Evolutionary conservation across 2,888 invertebrate species (phyloP).

Genomic region (Metalampra italica): DNA sequence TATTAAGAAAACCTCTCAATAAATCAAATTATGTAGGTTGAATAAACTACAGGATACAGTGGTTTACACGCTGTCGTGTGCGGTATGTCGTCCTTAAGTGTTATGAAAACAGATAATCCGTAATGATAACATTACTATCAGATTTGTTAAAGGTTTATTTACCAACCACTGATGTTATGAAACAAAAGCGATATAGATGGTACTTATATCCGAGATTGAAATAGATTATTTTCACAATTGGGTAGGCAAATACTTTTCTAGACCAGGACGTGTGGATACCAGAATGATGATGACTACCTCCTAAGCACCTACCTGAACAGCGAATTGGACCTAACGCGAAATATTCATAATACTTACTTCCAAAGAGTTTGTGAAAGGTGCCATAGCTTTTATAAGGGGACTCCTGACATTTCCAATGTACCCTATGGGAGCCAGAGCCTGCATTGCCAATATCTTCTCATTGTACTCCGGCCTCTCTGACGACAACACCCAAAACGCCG

Average conservation of each 20-base stretch:
- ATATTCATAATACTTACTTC: slow-evolving; percentile 76
- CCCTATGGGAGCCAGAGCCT: slow-evolving; percentile 80
- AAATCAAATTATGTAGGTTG: too few species aligned
- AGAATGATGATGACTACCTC: too few species aligned
- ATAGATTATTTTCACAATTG: too few species aligned
- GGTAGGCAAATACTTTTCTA: too few species aligned
- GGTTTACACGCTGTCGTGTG: neutral
- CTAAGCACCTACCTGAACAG: too few species aligned
- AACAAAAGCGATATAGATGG: slow-evolving; percentile 1
- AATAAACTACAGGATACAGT: neutral
- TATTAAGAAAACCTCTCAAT: too few species aligned
- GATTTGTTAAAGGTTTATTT: slow-evolving; percentile 8
- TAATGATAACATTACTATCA: neutral
- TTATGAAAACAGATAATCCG: neutral
- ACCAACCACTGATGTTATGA: slow-evolving; percentile 12
- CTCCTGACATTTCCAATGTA: slow-evolving; percentile 68
- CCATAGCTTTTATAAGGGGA: slow-evolving; percentile 66
- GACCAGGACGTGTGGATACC: too few species aligned
- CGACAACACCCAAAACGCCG: slow-evolving; percentile 80
- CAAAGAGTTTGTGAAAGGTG: slow-evolving; percentile 61
- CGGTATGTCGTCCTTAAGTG: neutral
- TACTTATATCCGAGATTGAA: too few species aligned
- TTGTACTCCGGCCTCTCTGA: slow-evolving; percentile 79
- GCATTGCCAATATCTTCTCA: slow-evolving; percentile 76
- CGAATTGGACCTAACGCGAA: too few species aligned